These are phyloP conservation scores for Micrasema longulum DNA, from an alignment of 1,140 invertebrate genomes.

Conservation along the genomic window DNA sequence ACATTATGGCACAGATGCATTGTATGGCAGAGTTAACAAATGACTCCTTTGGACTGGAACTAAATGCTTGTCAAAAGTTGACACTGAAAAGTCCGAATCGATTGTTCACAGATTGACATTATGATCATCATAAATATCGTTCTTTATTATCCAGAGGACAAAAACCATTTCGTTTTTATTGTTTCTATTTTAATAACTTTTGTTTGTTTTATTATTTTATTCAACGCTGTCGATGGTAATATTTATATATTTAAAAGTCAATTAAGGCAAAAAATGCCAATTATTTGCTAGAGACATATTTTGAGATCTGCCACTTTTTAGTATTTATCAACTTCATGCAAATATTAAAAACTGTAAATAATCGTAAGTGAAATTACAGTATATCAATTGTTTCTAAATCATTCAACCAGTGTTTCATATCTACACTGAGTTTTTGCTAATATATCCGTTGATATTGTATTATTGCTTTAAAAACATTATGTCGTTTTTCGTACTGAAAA, in stretches of 20 bases:
- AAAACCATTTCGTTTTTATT: not conserved
- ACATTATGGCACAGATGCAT: not conserved
- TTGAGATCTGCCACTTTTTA: too few species aligned
- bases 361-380: too few species aligned
- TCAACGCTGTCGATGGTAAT: not conserved
- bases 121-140: conserved; percentile 31
- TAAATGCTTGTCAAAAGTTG: conserved; percentile 21
- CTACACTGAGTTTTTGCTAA: too few species aligned
- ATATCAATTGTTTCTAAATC: too few species aligned
- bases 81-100: conserved; percentile 29
- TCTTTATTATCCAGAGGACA: not conserved
- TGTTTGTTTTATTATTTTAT: not conserved
- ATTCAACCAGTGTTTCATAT: too few species aligned
- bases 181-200: too few species aligned
- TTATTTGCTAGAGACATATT: not conserved
- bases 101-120: conserved; percentile 41
- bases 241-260: not conserved
- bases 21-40: conserved; percentile 12
- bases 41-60: conserved; percentile 26
- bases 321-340: too few species aligned
- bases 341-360: not conserved
- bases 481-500: too few species aligned
- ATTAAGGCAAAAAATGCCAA: not conserved
- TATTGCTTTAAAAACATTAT: too few species aligned
- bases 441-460: too few species aligned